Conservation (phyloP, 2,113 vertebrate species). For the Gila orcuttii region DNA sequence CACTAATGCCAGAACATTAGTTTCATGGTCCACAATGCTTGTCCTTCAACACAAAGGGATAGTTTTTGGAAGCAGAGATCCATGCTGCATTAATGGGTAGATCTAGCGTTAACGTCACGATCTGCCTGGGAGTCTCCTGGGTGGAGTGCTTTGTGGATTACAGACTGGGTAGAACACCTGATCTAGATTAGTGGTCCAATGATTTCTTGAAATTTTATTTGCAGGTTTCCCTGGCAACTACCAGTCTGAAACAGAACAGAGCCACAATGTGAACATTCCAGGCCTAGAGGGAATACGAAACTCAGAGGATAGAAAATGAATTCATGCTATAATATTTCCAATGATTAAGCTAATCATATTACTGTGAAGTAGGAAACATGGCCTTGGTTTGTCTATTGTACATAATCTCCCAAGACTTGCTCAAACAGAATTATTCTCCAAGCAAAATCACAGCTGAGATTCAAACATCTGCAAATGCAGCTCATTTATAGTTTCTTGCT, state of each 20-base stretch:
- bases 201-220: slow-evolving; percentile 71
- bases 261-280: slow-evolving; percentile 69
- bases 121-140: slow-evolving; percentile 16
- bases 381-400: slow-evolving; percentile 33
- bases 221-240: slow-evolving; percentile 75
- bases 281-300: slow-evolving; percentile 66
- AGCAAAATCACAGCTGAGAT: slow-evolving; percentile 1
- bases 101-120: slow-evolving; percentile 30
- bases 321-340: slow-evolving; percentile 53
- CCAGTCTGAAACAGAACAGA: slow-evolving; percentile 65
- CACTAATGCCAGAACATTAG: background rate
- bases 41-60: background rate
- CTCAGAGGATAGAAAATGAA: slow-evolving; percentile 63
- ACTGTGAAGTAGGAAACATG: slow-evolving; percentile 52
- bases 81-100: slow-evolving; percentile 24
- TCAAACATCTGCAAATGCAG: background rate
- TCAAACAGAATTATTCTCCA: background rate
- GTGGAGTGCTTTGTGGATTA: slow-evolving; percentile 51
- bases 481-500: background rate
- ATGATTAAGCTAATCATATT: slow-evolving; percentile 43
- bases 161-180: slow-evolving; percentile 63
- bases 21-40: background rate
- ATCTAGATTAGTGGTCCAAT: slow-evolving; percentile 66
- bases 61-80: background rate
- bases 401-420: slow-evolving; percentile 41